Evolutionary conservation across 1,140 invertebrate species (phyloP), one percentile per base, ranked within the genome.

Genomic region (Drosophila sp.): DNA sequence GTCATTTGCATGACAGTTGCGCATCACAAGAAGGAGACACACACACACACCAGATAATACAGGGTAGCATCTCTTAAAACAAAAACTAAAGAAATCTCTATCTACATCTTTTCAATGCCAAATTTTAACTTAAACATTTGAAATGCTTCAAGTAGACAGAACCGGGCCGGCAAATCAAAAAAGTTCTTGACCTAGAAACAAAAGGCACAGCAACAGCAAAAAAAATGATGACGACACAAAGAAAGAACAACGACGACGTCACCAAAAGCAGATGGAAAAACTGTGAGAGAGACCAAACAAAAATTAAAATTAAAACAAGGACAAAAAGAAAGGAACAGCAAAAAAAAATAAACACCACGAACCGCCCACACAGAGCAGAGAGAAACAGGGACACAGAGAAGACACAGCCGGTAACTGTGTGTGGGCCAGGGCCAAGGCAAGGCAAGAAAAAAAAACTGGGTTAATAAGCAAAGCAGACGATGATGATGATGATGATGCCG

Each of bases 171-270:
- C 57, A 77, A 63, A 38, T 38, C 10, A 62, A 72, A 70, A 80
- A 90, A 87, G 90, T 91, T 91, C 90, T 91, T 91, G 90, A 91
- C 90, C 90, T 91, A 91, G 90, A 91, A 86, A 90, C 86, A 90
- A 90, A 80, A 68, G 77, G 62, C 66, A 73, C 38, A 64, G 38
- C 8, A 27, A 66, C 57, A 76, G 60, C 75, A 70, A 64, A 68
- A 66, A 44, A 70, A 80, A 69, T 77, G 85, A 90, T 90, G 85
- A 90, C 85, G 85, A 85, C 71, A 90, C 68, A 76, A 90, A 73
- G 70, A 30, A 35, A 40, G 58, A 60, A 57, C 70, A 38, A 55
- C 63, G 60, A 78, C 79, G 69, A 84, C 83, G 84, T 89, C 83
- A 87, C 76, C 83, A 66, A 62, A 70, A 70, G 65, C 60, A 76